These are phyloP conservation scores for Chauna torquata DNA, from an alignment of 2,113 vertebrate genomes.

Conservation along the genomic window DNA sequence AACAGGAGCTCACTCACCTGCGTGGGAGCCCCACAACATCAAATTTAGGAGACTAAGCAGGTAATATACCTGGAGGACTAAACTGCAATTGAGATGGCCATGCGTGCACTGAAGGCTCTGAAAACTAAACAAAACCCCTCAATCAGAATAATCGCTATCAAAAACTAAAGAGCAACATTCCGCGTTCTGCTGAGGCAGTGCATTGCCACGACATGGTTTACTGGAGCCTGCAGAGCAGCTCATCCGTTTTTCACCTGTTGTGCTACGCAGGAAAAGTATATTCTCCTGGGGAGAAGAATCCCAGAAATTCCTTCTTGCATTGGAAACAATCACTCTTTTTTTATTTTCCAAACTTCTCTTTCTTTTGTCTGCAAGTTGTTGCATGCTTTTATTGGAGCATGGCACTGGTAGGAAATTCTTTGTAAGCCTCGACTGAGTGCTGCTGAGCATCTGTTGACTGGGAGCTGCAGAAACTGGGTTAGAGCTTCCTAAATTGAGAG, in stretches of 20 bases:
- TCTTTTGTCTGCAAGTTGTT: not conserved
- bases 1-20: not conserved
- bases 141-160: conserved; percentile 77
- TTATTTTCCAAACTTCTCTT: not conserved
- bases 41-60: not conserved
- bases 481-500: not conserved
- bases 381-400: not conserved
- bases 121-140: not conserved
- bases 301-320: not conserved
- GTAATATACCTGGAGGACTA: not conserved
- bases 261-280: not conserved
- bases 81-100: not conserved
- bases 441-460: not conserved
- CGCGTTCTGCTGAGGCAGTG: not conserved
- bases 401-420: not conserved
- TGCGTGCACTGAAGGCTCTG: rapidly evolving
- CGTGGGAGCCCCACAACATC: not conserved
- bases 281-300: conserved; percentile 35
- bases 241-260: conserved; percentile 2
- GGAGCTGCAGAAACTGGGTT: not conserved
- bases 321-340: not conserved
- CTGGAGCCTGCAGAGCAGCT: conserved; percentile 39
- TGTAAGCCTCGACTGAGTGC: not conserved
- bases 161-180: conserved; percentile 61
- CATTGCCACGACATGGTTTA: not conserved